A percentile compares a stretch with the other conserved stretches of the same genome.
These are phyloP conservation scores for Tetranychus urticae DNA, from an alignment of 1,140 invertebrate species.

Conservation along the genomic window DNA sequence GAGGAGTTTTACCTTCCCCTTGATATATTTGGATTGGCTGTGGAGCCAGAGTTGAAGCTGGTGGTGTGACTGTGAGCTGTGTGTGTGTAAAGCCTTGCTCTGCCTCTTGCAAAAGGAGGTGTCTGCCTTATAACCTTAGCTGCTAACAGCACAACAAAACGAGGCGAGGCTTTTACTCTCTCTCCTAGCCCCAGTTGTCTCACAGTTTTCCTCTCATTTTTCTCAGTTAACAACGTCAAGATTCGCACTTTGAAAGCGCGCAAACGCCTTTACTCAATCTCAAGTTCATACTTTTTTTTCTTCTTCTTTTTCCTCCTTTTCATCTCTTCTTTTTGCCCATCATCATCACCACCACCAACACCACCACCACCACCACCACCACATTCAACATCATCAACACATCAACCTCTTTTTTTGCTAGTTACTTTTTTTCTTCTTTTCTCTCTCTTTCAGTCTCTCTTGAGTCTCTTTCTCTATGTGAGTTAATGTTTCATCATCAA, in stretches of 20 bases:
- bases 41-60: neutral
- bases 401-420: neutral
- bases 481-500: neutral
- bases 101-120: neutral
- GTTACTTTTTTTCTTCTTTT: neutral
- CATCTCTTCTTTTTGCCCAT: neutral
- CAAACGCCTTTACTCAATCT: neutral
- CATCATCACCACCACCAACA: neutral
- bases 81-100: neutral
- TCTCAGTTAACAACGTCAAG: neutral
- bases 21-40: neutral
- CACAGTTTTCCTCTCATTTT: neutral
- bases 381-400: neutral
- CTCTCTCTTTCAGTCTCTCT: neutral
- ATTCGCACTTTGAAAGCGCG: neutral
- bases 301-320: neutral
- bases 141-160: neutral
- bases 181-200: neutral
- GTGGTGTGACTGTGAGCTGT: neutral
- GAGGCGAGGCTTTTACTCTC: neutral
- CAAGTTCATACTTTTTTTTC: neutral
- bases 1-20: too few species aligned
- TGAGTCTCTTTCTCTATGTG: neutral
- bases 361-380: neutral
- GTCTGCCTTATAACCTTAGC: neutral